These are phyloP conservation scores for Numenius phaeopus DNA, from an alignment of 2,797 vertebrate species.

Conservation along the genomic window DNA sequence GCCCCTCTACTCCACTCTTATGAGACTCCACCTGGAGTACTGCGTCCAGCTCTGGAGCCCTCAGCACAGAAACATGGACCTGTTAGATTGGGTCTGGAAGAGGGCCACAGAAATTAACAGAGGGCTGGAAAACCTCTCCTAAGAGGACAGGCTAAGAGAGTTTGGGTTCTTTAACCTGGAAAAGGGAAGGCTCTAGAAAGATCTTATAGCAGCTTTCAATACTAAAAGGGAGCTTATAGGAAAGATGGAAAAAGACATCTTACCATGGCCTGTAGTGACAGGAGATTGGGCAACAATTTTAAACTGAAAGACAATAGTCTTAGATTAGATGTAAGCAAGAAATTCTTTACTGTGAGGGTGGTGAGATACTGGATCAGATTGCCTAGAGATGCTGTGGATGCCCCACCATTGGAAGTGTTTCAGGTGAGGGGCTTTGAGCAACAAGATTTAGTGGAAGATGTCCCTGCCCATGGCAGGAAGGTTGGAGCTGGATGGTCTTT, in stretches of 20 bases:
- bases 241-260: background rate
- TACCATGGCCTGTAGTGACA: background rate
- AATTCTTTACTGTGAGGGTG: background rate
- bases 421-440: background rate
- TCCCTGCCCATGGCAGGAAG: background rate
- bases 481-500: background rate
- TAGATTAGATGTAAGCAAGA: background rate
- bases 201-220: background rate
- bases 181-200: background rate
- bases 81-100: background rate
- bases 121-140: background rate
- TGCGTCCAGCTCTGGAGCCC: fast-evolving
- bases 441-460: background rate
- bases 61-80: background rate
- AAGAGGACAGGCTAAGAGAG: background rate
- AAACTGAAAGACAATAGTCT: background rate
- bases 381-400: background rate
- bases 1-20: background rate
- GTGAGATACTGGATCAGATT: background rate
- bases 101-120: background rate
- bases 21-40: background rate
- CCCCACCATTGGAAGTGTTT: background rate
- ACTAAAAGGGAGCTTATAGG: background rate
- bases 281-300: background rate
- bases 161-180: background rate